phyloP scores from a whole-genome alignment of 2,797 vertebrate genomes.

The Ispidina picta region DNA sequence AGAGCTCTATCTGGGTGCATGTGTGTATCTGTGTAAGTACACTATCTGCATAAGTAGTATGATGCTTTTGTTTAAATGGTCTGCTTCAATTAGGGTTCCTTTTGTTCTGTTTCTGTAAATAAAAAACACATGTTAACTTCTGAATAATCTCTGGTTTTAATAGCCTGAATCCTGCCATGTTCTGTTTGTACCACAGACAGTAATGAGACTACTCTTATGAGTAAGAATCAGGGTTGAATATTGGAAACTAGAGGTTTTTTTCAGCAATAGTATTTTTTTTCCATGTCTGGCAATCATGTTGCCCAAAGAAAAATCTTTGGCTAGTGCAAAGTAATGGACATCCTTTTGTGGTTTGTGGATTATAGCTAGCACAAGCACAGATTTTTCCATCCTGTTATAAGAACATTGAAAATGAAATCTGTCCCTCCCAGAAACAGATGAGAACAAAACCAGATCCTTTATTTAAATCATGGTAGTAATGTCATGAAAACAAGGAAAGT shows the following conservation, averaged over 20 bases:
- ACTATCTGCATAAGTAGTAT: not conserved
- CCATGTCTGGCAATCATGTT: not conserved
- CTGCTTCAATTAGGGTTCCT: not conserved
- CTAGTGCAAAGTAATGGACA: not conserved
- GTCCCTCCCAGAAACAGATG: not conserved
- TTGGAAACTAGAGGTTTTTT: not conserved
- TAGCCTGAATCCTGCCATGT: not conserved
- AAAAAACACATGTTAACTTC: constrained; percentile 8
- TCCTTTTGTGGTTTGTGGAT: not conserved
- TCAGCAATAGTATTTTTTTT: not conserved
- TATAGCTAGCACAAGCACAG: not conserved
- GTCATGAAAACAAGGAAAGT: not conserved
- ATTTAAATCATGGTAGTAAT: not conserved
- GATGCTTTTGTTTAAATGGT: constrained; percentile 13
- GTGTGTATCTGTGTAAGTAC: not conserved
- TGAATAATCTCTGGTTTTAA: constrained; percentile 36
- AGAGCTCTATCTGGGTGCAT: not conserved
- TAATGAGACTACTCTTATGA: not conserved
- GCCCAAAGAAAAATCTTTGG: not conserved
- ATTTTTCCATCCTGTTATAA: not conserved
- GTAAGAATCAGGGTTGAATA: not conserved
- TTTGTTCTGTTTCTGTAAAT: constrained; percentile 50
- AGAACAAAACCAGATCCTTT: not conserved
- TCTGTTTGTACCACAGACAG: not conserved
- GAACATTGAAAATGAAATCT: not conserved